phyloP scores from a whole-genome alignment of 2,113 vertebrate genomes.

The Girardinichthys multiradiatus region DNA sequence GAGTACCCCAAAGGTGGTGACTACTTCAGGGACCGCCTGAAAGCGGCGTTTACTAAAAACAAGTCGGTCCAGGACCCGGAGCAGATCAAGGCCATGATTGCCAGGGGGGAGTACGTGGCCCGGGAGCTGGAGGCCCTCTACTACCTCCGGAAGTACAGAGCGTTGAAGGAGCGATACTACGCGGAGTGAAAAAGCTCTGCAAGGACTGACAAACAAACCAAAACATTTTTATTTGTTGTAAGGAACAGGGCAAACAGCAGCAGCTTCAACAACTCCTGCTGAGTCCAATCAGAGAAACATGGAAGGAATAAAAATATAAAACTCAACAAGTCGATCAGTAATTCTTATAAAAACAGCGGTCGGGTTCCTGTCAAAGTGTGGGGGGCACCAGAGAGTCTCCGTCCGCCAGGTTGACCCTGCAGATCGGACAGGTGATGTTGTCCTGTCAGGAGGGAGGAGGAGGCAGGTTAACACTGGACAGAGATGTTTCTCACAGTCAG shows the following conservation, averaged over 20 bases:
- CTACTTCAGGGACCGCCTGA: conserved; percentile 57
- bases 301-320: conserved; percentile 6
- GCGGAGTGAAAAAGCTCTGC: background rate
- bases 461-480: background rate
- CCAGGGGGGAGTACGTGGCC: conserved; percentile 42
- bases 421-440: conserved; percentile 80
- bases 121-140: conserved; percentile 63
- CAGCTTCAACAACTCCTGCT: background rate
- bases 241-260: background rate
- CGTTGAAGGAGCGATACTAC: conserved; percentile 63
- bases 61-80: conserved; percentile 35
- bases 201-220: background rate
- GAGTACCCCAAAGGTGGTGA: conserved; percentile 61
- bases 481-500: background rate
- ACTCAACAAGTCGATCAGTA: background rate
- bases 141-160: conserved; percentile 62
- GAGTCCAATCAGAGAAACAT: background rate
- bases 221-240: background rate
- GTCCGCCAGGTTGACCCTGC: conserved; percentile 75
- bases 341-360: background rate
- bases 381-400: background rate
- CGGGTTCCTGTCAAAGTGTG: conserved; percentile 16
- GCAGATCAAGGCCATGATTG: conserved; percentile 51
- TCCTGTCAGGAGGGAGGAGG: conserved; percentile 57
- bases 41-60: conserved; percentile 45